Base-by-base conservation (phyloP, 2,797 vertebrate genomes). In the Sarcoramphus papa region DNA sequence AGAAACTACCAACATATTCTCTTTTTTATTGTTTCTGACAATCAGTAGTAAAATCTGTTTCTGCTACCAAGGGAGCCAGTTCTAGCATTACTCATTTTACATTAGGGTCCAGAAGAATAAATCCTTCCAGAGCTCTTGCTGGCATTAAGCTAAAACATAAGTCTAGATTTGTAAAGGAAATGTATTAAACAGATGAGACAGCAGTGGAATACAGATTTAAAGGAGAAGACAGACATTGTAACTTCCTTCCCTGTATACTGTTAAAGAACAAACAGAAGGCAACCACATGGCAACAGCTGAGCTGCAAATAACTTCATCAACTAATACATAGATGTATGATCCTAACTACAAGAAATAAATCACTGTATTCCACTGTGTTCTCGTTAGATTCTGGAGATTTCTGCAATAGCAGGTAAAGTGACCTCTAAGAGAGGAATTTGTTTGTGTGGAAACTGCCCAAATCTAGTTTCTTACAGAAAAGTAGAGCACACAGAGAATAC, bases 1-100 rank as follows among this genome's bases (percentile, higher is more conserved):
- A 70, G 88, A 78, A 96, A 90, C 93, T 77, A 88, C 92, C 91
- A 78, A 91, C 59, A 35, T 90, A 95, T 88, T 93, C 87, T 77
- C 76, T 80, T 90, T 95, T 97, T 97, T 97, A 97, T 97, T 93
- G 96, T 96, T 97, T 95, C 92, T 97, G 97, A 97, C 97, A 97
- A 97, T 97, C 96, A 95, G 95, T 95, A 95, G 95, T 97, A 97
- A 97, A 97, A 97, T 85, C 85, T 95, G 95, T 88, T 96, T 85
- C 96, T 88, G 94, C 95, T 96, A 96, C 96, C 95, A 90, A 89
- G 96, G 96, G 96, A 97, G 90, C 88, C 88, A 78, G 93, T 89
- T 88, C 82, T 64, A 91, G 76, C 93, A 96, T 97, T 96, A 97
- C 95, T 97, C 97, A 97, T 96, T 96, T 96, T 95, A 85, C 84